Conservation (phyloP, 2,797 vertebrate genomes). For the Podargus strigoides region DNA sequence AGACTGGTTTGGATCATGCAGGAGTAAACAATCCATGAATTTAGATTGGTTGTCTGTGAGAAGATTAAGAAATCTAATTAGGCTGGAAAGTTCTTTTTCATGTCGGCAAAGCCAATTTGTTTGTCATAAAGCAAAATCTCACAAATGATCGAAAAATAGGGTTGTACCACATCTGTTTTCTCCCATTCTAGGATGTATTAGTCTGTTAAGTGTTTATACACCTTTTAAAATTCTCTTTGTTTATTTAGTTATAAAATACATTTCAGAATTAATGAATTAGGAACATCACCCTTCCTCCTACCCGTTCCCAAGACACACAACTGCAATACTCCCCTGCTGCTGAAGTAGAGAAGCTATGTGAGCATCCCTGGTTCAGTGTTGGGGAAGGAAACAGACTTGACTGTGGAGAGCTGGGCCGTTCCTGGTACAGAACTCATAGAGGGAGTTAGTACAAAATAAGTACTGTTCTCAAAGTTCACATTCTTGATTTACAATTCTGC, state of each 20-base stretch:
- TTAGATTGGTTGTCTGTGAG: not conserved
- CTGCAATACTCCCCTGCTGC: not conserved
- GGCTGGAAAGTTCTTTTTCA: not conserved
- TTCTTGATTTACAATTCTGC: not conserved
- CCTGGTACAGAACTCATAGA: not conserved
- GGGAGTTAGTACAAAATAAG: not conserved
- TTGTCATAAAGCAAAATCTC: not conserved
- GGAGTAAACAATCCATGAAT: not conserved
- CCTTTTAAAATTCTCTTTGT: not conserved
- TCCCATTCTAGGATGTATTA: not conserved
- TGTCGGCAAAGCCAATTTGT: not conserved
- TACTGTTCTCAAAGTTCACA: not conserved
- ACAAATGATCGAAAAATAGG: not conserved
- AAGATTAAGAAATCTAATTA: not conserved
- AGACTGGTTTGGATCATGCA: not conserved
- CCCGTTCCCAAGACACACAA: fast-evolving
- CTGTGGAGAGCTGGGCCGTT: not conserved
- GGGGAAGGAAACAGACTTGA: not conserved
- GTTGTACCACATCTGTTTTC: not conserved
- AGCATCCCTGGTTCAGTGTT: not conserved
- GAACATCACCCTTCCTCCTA: not conserved
- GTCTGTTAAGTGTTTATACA: not conserved
- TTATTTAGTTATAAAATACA: not conserved
- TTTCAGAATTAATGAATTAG: not conserved
- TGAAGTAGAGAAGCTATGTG: not conserved